A percentile compares a stretch with the other conserved stretches of the same genome.
Evolutionary conservation across 2,797 vertebrate species (phyloP).

Genomic region (Columba guinea): DNA sequence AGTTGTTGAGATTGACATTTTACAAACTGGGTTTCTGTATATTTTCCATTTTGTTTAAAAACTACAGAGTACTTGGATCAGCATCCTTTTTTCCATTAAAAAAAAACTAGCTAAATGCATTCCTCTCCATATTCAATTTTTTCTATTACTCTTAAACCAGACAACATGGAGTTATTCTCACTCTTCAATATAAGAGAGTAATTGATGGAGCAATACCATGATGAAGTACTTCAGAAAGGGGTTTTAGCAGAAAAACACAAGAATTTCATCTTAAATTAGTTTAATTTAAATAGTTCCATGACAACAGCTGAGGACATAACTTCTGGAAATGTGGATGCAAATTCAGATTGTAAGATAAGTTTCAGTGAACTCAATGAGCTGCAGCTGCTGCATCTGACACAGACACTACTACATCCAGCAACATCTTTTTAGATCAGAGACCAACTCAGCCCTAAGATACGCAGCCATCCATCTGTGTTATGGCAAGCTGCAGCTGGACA

Average conservation of each 20-base stretch:
- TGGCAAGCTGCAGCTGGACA: neutral
- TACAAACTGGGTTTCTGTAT: neutral
- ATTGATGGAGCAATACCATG: neutral
- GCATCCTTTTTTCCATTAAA: neutral
- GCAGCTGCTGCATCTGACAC: neutral
- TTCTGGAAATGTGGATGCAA: conserved; percentile 3
- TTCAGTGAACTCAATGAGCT: neutral
- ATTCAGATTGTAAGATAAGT: neutral
- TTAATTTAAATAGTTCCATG: conserved; percentile 10
- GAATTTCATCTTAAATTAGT: neutral
- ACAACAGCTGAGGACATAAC: neutral
- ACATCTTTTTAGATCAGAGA: neutral
- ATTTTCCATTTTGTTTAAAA: neutral
- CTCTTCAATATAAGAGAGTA: neutral
- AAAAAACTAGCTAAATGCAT: neutral
- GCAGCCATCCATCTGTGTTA: neutral
- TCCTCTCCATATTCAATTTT: neutral
- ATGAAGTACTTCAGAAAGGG: neutral
- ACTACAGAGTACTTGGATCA: neutral
- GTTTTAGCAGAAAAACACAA: neutral
- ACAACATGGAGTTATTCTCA: neutral
- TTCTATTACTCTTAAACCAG: neutral
- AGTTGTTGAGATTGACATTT: neutral
- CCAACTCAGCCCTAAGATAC: neutral
- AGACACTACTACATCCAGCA: neutral